Percentiles rank a stretch among this genome's conserved stretches.
Evolutionary conservation across 1,140 invertebrate genomes (phyloP).

Genomic region (Copidosoma floridanum): DNA sequence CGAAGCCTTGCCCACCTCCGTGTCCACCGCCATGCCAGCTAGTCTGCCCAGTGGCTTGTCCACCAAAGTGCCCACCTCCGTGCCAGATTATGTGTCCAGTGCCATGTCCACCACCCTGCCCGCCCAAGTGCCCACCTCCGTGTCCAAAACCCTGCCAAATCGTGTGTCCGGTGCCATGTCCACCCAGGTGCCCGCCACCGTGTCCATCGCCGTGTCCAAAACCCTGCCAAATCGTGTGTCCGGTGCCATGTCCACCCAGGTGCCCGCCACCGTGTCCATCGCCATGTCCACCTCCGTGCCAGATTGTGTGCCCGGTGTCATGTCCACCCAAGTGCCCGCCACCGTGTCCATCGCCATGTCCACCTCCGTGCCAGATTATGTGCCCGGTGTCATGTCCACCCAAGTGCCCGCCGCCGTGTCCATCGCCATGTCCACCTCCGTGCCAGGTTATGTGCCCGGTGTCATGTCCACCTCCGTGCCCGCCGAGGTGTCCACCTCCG

Average conservation of each 20-base stretch:
- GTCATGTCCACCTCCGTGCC: neutral
- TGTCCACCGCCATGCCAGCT: neutral
- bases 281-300: neutral
- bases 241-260: neutral
- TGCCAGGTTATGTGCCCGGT: constrained; percentile 1
- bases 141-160: neutral
- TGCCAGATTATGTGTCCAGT: too few relatives aligned
- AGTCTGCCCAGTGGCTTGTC: neutral
- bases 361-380: neutral
- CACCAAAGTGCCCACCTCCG: neutral
- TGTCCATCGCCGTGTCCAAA: neutral
- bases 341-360: neutral
- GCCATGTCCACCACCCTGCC: neutral
- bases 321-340: neutral
- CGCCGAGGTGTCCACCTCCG: neutral
- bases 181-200: neutral
- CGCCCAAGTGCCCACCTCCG: neutral
- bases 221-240: neutral
- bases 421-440: neutral
- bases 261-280: neutral
- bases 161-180: neutral
- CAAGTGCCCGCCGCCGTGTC: neutral
- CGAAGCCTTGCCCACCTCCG: neutral
- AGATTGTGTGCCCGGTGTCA: too few relatives aligned
- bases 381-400: neutral